Evolutionary conservation across 2,888 invertebrate genomes (phyloP).

Genomic region (Nemotelus pantherinus): DNA sequence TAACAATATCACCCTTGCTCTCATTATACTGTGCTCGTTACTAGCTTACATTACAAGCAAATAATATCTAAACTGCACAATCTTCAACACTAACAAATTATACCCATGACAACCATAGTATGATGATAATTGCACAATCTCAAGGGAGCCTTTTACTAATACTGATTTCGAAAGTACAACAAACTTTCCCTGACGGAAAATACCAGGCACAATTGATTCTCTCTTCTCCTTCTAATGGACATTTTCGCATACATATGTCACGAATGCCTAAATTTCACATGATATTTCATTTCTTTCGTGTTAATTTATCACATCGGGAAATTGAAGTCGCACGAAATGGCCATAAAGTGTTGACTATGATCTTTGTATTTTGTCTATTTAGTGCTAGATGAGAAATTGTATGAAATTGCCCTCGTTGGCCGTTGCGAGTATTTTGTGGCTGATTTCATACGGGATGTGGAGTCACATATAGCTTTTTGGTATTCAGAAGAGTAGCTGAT

Average conservation of each 20-base stretch:
- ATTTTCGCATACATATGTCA: conserved; percentile 39
- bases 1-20: no score
- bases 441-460: no score
- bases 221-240: neutral
- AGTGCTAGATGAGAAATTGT: neutral
- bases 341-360: conserved; percentile 40
- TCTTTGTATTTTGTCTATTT: conserved; percentile 14
- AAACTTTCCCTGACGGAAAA: no score
- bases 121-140: conserved; percentile 9
- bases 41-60: no score
- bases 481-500: no score
- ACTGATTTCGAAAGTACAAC: no score
- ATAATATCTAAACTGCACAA: neutral
- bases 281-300: conserved; percentile 44
- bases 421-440: no score
- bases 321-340: conserved; percentile 42
- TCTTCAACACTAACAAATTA: conserved; percentile 21
- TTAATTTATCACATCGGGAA: conserved; percentile 41
- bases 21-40: no score
- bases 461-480: no score
- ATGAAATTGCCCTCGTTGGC: no score
- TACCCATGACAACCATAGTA: conserved; percentile 24
- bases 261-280: conserved; percentile 39
- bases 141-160: neutral
- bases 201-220: no score